phyloP scores from a whole-genome alignment of 2,888 invertebrate species.

The Hymenopus coronatus region DNA sequence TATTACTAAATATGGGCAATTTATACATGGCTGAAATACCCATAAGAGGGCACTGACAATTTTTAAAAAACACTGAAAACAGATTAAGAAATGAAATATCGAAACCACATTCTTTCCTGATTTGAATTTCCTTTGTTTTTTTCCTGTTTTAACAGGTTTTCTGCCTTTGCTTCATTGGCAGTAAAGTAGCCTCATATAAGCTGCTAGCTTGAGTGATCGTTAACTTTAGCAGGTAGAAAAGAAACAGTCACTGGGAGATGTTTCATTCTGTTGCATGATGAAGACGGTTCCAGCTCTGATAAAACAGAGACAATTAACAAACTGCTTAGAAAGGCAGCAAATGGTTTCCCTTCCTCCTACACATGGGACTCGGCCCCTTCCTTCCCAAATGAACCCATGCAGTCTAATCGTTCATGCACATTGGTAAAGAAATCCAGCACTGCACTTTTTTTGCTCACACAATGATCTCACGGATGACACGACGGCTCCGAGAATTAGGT shows the following conservation, averaged over 20 bases:
- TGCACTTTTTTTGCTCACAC: conserved; percentile 56
- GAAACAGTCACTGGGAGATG: too few relatives aligned
- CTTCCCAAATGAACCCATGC: background rate
- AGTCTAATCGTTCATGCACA: background rate
- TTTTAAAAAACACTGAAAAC: background rate
- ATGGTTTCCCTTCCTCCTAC: background rate
- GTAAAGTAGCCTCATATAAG: background rate
- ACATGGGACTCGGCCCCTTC: background rate
- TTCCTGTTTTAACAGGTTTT: background rate
- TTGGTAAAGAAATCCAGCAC: background rate
- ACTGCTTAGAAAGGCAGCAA: background rate
- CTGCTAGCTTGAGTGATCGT: background rate
- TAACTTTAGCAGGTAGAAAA: background rate
- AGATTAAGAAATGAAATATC: background rate
- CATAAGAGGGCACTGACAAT: background rate
- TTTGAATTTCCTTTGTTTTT: background rate
- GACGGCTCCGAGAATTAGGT: conserved; percentile 85
- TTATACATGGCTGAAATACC: background rate
- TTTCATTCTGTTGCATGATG: background rate
- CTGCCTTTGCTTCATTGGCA: background rate
- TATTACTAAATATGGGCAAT: background rate
- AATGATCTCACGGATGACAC: conserved; percentile 93
- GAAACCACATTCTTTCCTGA: background rate
- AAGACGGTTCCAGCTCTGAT: background rate
- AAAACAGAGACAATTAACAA: background rate